Evolutionary conservation across 2,888 invertebrate genomes (phyloP).

Genomic region (Dendrolimus pini): DNA sequence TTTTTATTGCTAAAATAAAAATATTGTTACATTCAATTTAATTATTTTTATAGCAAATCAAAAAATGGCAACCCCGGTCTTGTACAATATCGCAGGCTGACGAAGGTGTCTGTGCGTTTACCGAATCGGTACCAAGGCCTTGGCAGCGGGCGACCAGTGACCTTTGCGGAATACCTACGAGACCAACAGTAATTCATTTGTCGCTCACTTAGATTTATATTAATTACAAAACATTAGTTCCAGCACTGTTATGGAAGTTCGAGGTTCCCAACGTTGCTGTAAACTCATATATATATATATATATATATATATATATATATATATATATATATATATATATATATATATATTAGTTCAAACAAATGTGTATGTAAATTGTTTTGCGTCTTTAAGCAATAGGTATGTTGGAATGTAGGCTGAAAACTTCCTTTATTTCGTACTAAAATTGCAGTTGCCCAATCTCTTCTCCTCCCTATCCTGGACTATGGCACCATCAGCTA

Average conservation of each 20-base stretch:
- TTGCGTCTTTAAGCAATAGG: no score
- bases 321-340: no score
- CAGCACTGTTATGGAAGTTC: neutral
- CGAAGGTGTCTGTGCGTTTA: neutral
- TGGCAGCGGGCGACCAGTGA: slow-evolving; percentile 19
- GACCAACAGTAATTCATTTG: slow-evolving; percentile 6
- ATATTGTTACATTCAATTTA: no score
- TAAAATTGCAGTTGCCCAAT: no score
- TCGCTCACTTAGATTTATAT: slow-evolving; percentile 5
- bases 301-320: no score
- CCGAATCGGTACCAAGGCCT: slow-evolving; percentile 15
- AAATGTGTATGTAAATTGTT: no score
- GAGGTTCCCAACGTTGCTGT: neutral
- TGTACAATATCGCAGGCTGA: neutral
- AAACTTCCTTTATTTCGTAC: no score
- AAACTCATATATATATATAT: neutral
- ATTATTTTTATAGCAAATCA: neutral
- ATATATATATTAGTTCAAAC: no score
- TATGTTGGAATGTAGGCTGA: no score
- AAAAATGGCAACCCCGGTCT: neutral
- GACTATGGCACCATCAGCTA: no score
- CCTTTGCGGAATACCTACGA: slow-evolving; percentile 15
- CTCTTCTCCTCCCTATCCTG: no score
- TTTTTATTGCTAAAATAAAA: no score
- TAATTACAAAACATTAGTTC: neutral